Evolutionary conservation across 2,888 invertebrate species (phyloP).

Genomic region (Abscondita cerata): DNA sequence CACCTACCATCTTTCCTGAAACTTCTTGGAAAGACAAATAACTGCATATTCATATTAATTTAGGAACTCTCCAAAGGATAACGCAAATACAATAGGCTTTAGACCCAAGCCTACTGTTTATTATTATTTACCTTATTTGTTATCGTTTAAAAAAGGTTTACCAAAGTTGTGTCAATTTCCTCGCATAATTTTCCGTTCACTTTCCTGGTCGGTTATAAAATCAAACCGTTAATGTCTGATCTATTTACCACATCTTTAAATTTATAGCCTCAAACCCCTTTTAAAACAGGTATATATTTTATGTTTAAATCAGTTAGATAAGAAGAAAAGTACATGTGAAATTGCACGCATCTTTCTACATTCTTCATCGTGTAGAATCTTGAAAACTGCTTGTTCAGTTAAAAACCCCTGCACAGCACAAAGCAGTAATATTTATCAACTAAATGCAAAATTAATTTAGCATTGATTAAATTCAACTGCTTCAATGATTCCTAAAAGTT

Average conservation of each 20-base stretch:
- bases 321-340: background rate
- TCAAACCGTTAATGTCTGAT: background rate
- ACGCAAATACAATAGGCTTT: background rate
- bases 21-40: slow-evolving; percentile 28
- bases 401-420: too few species aligned
- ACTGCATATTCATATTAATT: slow-evolving; percentile 33
- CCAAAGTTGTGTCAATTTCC: background rate
- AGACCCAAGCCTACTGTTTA: background rate
- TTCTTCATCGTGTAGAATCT: too few species aligned
- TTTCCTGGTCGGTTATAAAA: background rate
- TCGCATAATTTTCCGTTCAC: background rate
- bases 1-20: slow-evolving; percentile 28
- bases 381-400: too few species aligned
- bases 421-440: too few species aligned
- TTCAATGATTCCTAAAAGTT: too few species aligned
- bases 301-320: background rate
- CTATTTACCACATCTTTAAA: slow-evolving; percentile 5
- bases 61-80: slow-evolving; percentile 15
- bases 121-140: background rate
- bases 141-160: background rate
- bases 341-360: background rate
- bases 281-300: background rate
- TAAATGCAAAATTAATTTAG: too few species aligned
- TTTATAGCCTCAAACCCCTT: slow-evolving; percentile 1
- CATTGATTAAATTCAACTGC: too few species aligned